Evolutionary conservation across 1,140 invertebrate species (phyloP).

Genomic region (Tetragnatha versicolor): DNA sequence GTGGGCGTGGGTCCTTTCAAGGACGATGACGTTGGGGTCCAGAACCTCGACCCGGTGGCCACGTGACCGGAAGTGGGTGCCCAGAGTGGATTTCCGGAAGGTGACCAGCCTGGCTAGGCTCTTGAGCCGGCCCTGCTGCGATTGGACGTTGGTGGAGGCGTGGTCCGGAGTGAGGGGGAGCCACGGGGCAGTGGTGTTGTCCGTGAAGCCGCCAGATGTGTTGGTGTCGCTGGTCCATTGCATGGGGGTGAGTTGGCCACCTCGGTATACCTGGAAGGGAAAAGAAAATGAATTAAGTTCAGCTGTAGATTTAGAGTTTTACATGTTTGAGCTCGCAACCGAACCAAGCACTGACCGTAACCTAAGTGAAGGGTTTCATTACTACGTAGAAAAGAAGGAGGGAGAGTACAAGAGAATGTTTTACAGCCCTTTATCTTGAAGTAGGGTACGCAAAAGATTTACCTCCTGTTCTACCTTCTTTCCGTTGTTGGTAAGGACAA

Average conservation of each 20-base stretch:
- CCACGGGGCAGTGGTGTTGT: conserved; percentile 46
- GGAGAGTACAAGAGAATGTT: too few relatives aligned
- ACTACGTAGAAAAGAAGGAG: too few relatives aligned
- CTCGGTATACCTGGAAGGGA: conserved; percentile 47
- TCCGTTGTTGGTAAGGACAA: too few relatives aligned
- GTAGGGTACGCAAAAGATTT: too few relatives aligned
- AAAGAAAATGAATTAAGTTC: too few relatives aligned
- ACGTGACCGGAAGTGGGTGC: background rate
- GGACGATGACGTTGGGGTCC: conserved; percentile 16
- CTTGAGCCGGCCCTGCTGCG: conserved; percentile 10
- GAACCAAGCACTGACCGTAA: too few relatives aligned
- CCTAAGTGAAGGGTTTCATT: too few relatives aligned
- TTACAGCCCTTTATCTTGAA: too few relatives aligned
- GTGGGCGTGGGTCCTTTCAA: conserved; percentile 22
- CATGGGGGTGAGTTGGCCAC: conserved; percentile 57
- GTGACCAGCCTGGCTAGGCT: background rate
- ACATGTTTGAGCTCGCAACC: too few relatives aligned
- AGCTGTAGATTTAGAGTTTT: too few relatives aligned
- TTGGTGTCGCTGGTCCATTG: conserved; percentile 55
- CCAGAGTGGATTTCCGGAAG: background rate
- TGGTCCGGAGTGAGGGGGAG: conserved; percentile 55
- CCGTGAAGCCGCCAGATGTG: conserved; percentile 50
- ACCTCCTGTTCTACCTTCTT: too few relatives aligned
- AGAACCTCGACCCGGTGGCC: background rate
- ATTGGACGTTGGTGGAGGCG: conserved; percentile 45